phyloP scores from a whole-genome alignment of 2,113 vertebrate species.

The Balaeniceps rex region DNA sequence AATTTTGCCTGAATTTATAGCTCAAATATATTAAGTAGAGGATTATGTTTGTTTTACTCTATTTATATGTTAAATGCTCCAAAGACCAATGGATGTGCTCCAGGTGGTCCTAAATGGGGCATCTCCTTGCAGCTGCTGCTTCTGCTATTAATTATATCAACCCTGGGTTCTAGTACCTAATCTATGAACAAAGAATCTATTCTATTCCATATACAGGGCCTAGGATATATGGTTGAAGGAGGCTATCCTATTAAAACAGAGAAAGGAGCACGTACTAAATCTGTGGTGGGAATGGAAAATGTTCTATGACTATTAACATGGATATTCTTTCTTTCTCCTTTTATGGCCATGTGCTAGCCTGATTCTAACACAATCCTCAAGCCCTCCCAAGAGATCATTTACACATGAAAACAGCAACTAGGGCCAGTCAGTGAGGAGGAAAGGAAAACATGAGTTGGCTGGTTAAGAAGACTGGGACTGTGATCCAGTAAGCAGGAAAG shows the following conservation, averaged over 20 bases:
- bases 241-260: neutral
- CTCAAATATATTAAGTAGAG: neutral
- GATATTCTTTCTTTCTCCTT: constrained; percentile 3
- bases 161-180: neutral
- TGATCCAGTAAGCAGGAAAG: neutral
- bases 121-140: neutral
- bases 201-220: neutral
- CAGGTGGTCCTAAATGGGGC: neutral
- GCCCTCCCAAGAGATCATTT: neutral
- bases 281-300: neutral
- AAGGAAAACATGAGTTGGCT: neutral
- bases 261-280: neutral
- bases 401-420: neutral
- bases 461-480: neutral
- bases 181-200: neutral
- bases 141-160: neutral
- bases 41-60: neutral
- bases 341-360: neutral
- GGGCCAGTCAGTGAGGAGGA: neutral
- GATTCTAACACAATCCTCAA: neutral
- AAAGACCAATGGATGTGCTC: neutral
- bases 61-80: neutral
- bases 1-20: neutral
- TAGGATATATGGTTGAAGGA: neutral
- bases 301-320: neutral